Evolutionary conservation across 1,140 invertebrate genomes (phyloP).

Genomic region (Grapholita molesta): DNA sequence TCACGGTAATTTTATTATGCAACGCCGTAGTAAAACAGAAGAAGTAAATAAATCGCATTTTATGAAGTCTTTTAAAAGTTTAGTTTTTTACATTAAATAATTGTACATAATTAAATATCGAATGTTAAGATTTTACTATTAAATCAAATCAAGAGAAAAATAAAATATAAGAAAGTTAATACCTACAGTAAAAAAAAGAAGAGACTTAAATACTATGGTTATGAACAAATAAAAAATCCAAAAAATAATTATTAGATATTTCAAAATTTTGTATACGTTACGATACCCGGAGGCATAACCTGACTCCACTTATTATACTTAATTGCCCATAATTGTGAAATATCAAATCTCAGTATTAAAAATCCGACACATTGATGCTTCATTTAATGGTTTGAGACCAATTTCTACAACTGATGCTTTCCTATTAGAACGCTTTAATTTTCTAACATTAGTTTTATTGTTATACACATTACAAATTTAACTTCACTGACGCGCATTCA

Average conservation of each 20-base stretch:
- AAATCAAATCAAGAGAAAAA: not conserved
- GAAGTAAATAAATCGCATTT: too few species aligned
- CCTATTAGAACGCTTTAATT: not conserved
- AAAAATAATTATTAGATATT: not conserved
- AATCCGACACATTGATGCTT: constrained; percentile 40
- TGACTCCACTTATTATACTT: constrained; percentile 47
- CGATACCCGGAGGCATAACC: constrained; percentile 1
- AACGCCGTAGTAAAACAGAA: too few species aligned
- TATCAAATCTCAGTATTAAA: constrained; percentile 44
- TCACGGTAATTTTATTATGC: not conserved
- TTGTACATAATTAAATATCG: too few species aligned
- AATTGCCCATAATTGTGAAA: constrained; percentile 53
- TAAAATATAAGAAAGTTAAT: not conserved
- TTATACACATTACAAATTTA: not conserved
- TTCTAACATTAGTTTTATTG: not conserved
- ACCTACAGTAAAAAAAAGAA: too few species aligned
- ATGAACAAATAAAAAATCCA: not conserved
- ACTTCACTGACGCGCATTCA: not conserved
- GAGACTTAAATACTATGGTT: too few species aligned
- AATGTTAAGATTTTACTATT: too few species aligned
- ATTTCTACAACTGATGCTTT: constrained; percentile 26
- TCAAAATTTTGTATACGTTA: not conserved
- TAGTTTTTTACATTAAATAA: too few species aligned
- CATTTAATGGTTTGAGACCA: constrained; percentile 42
- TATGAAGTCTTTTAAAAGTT: too few species aligned